These are phyloP conservation scores for Atrichornis clamosus DNA, from an alignment of 2,113 vertebrate species.

Conservation along the genomic window DNA sequence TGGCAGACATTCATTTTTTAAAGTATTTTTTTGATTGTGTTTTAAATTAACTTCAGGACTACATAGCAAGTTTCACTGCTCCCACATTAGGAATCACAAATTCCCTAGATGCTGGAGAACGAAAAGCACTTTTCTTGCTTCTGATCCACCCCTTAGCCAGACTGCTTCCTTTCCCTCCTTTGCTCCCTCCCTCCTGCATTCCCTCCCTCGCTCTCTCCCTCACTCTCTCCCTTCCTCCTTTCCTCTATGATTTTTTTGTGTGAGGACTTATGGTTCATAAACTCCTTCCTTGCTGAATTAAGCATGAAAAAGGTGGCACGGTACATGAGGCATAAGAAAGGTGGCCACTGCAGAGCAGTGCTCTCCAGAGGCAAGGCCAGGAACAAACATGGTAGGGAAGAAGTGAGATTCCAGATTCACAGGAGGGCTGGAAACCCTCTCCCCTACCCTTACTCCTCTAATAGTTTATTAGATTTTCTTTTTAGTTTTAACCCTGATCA, in stretches of 20 bases:
- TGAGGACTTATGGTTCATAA: background rate
- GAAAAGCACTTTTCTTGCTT: background rate
- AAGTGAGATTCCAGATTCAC: background rate
- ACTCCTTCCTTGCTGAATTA: background rate
- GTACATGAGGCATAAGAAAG: background rate
- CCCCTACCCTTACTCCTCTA: background rate
- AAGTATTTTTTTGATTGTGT: background rate
- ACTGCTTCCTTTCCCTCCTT: background rate
- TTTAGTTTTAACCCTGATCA: background rate
- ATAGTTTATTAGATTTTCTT: background rate
- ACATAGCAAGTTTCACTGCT: background rate
- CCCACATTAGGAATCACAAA: background rate
- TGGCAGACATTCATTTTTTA: background rate
- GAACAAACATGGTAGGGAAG: background rate
- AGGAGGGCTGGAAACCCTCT: background rate
- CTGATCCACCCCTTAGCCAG: background rate
- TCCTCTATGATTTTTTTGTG: background rate
- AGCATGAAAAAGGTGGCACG: background rate
- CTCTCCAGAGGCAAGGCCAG: background rate
- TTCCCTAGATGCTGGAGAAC: background rate
- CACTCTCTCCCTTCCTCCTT: background rate
- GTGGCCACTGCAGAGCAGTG: background rate
- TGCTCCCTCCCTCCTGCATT: too few species aligned
- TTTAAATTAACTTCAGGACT: constrained; percentile 18
- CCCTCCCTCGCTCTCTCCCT: background rate